Conservation (phyloP, 2,888 invertebrate genomes). For the Arge pagana region DNA sequence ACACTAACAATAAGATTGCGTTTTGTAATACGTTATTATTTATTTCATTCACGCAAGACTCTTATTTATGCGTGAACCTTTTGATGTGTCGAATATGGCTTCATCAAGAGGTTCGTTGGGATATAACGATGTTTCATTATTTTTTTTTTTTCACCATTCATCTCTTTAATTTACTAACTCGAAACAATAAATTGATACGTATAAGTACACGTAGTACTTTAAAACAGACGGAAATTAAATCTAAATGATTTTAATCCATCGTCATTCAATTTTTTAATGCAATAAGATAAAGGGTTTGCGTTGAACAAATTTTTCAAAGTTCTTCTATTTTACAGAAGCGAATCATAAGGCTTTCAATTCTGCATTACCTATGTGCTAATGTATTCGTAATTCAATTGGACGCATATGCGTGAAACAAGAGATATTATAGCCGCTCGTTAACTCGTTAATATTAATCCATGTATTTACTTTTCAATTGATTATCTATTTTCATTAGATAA, state of each 20-base stretch:
- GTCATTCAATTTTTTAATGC: slow-evolving; percentile 7
- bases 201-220: no score
- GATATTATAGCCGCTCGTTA: slow-evolving; percentile 12
- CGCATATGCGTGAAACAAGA: slow-evolving; percentile 18
- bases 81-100: slow-evolving; percentile 12
- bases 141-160: slow-evolving; percentile 12
- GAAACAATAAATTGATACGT: slow-evolving; percentile 7
- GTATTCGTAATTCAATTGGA: slow-evolving; percentile 11
- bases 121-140: slow-evolving; percentile 5
- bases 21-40: slow-evolving; percentile 15
- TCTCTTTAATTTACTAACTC: slow-evolving; percentile 17
- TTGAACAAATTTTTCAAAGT: slow-evolving; percentile 4
- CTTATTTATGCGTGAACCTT: slow-evolving; percentile 17
- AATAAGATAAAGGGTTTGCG: slow-evolving; percentile 4
- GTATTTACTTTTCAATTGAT: slow-evolving; percentile 14
- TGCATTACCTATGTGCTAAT: slow-evolving; percentile 6
- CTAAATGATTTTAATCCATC: slow-evolving; percentile 2
- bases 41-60: slow-evolving; percentile 19
- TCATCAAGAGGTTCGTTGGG: slow-evolving; percentile 11
- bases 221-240: slow-evolving; percentile 11
- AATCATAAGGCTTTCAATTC: slow-evolving; percentile 11
- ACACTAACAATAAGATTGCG: slow-evolving; percentile 5
- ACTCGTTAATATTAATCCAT: slow-evolving; percentile 18
- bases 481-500: slow-evolving; percentile 13
- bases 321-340: slow-evolving; percentile 12